phyloP scores from a whole-genome alignment of 2,113 vertebrate species.

The Gnathonemus longibarbis region DNA sequence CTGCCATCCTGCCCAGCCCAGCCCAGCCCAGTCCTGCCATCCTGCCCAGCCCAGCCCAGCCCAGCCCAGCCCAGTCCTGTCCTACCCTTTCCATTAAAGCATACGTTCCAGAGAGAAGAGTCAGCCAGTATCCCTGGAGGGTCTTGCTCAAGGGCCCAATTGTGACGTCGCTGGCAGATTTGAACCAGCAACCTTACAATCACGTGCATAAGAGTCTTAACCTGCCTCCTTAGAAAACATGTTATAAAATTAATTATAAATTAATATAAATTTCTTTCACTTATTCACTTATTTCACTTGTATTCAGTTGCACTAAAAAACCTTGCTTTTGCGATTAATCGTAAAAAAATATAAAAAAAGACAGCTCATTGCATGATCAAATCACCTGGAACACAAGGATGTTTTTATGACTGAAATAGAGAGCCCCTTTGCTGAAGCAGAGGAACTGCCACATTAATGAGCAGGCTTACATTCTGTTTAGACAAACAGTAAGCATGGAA shows the following conservation, averaged over 20 bases:
- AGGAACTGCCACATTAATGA: not conserved
- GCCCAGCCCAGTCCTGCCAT: too few species aligned
- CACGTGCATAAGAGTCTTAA: not conserved
- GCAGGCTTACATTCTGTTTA: not conserved
- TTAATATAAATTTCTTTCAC: not conserved
- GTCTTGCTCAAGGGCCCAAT: not conserved
- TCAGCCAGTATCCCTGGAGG: not conserved
- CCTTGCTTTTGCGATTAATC: not conserved
- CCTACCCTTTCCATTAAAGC: too few species aligned
- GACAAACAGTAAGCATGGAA: not conserved
- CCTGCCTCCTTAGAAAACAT: not conserved
- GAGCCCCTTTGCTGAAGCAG: not conserved
- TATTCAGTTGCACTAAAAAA: not conserved
- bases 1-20: not conserved
- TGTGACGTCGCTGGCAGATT: not conserved
- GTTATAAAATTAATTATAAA: not conserved
- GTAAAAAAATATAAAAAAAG: not conserved
- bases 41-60: too few species aligned
- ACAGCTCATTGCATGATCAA: not conserved
- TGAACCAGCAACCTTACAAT: not conserved
- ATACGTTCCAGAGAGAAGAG: not conserved
- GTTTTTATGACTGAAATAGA: not conserved
- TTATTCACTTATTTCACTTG: too few species aligned
- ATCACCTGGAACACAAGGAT: not conserved
- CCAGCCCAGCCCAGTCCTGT: not conserved